Evolutionary conservation across 2,113 vertebrate genomes (phyloP).

Genomic region (Petaurus breviceps): DNA sequence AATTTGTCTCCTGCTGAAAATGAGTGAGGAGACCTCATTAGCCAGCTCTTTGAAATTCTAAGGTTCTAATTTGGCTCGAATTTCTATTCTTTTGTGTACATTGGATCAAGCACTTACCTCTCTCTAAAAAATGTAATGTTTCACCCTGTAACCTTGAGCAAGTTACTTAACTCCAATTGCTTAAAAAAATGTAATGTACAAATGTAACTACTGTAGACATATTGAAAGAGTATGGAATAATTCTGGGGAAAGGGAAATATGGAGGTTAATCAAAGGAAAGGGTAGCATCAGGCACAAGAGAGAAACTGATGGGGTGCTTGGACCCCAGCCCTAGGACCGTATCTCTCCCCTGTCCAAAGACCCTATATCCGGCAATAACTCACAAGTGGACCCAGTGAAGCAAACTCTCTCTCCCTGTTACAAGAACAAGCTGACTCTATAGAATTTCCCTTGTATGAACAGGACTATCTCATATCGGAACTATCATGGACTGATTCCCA

Average conservation of each 20-base stretch:
- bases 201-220: background rate
- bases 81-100: background rate
- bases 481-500: too few species aligned
- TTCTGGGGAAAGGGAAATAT: slow-evolving; percentile 1
- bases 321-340: too few species aligned
- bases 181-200: background rate
- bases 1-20: background rate
- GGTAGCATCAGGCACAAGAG: background rate
- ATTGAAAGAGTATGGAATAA: background rate
- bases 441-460: too few species aligned
- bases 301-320: too few species aligned
- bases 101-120: background rate
- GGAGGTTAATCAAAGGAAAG: background rate
- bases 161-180: too few species aligned
- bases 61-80: background rate
- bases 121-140: background rate
- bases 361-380: too few species aligned
- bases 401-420: too few species aligned
- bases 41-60: background rate
- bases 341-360: too few species aligned
- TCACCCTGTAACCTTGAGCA: too few species aligned
- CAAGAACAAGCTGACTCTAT: too few species aligned
- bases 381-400: too few species aligned
- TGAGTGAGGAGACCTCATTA: background rate
- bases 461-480: too few species aligned